Percentiles rank a stretch among this genome's conserved stretches.
Conservation (phyloP, 2,113 vertebrate species). For the Pomatorhinus ruficollis region DNA sequence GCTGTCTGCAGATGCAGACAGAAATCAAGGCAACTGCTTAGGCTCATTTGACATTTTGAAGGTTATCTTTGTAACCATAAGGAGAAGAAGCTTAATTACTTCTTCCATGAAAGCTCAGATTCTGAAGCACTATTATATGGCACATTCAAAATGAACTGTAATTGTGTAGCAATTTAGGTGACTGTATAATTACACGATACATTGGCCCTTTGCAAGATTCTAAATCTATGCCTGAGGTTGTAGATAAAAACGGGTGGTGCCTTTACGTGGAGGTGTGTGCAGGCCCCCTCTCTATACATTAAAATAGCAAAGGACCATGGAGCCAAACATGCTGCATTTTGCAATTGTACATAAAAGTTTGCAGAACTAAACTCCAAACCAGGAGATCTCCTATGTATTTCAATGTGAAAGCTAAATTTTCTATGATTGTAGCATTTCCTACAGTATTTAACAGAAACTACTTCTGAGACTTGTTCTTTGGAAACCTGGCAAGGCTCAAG, state of each 20-base stretch:
- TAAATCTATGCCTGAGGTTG: not conserved
- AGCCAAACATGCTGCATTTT: not conserved
- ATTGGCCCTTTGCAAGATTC: not conserved
- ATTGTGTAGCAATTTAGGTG: conserved; percentile 18
- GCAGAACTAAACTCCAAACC: not conserved
- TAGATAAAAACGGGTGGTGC: not conserved
- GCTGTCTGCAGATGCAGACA: conserved; percentile 18
- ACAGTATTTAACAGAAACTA: not conserved
- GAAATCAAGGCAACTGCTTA: conserved; percentile 3
- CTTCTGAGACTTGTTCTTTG: not conserved
- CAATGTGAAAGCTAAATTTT: not conserved
- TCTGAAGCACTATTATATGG: conserved; percentile 15
- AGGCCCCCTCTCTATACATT: too few species aligned
- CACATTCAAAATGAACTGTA: conserved; percentile 21
- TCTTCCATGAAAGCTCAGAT: conserved; percentile 25
- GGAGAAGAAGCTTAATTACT: conserved; percentile 41
- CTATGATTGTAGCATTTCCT: not conserved
- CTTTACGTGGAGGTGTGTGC: rapidly evolving
- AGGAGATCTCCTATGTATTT: not conserved
- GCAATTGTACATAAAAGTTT: not conserved
- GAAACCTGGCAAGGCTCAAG: conserved; percentile 39
- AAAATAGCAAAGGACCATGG: not conserved
- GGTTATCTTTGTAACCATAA: conserved; percentile 54
- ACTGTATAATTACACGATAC: not conserved
- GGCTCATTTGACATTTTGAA: conserved; percentile 48